These are phyloP conservation scores for Girardinichthys multiradiatus DNA, from an alignment of 2,113 vertebrate genomes.

Conservation along the genomic window DNA sequence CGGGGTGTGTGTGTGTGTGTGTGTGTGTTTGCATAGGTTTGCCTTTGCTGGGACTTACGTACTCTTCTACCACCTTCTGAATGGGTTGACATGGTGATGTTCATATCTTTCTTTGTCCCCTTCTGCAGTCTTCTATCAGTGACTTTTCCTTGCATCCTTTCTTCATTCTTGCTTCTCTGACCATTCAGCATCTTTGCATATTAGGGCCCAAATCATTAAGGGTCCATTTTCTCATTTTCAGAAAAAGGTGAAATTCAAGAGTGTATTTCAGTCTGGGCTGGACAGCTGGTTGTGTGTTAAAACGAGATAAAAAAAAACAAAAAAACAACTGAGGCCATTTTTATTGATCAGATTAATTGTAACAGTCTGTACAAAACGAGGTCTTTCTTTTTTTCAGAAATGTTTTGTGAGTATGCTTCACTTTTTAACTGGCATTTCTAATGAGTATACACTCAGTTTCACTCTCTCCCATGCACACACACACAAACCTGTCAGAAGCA, in stretches of 20 bases:
- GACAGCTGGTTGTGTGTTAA: constrained; percentile 42
- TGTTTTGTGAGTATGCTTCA: constrained; percentile 48
- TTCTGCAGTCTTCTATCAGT: constrained; percentile 8
- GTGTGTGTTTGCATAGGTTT: constrained; percentile 16
- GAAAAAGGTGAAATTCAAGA: constrained; percentile 56
- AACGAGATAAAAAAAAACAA: too few relatives aligned
- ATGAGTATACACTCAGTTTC: constrained; percentile 41
- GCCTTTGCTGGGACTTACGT: constrained; percentile 23
- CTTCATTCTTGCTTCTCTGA: constrained; percentile 33
- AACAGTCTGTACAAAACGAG: constrained; percentile 48
- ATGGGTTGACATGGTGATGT: constrained; percentile 28
- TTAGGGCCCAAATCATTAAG: constrained; percentile 36
- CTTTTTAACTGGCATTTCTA: constrained; percentile 68
- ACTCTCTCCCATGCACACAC: constrained; percentile 9
- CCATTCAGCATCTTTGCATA: constrained; percentile 16
- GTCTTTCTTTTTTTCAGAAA: constrained; percentile 50
- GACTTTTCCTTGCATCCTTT: constrained; percentile 34
- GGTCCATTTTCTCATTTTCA: constrained; percentile 24
- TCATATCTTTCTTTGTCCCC: constrained; percentile 42
- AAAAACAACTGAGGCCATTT: neutral
- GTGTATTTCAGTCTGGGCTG: constrained; percentile 49
- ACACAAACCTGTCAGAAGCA: constrained; percentile 65
- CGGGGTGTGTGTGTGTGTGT: constrained; percentile 28
- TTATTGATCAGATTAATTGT: constrained; percentile 51
- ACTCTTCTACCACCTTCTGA: constrained; percentile 40